These are phyloP conservation scores for Charina bottae DNA, from an alignment of 2,113 vertebrate species.

Conservation along the genomic window DNA sequence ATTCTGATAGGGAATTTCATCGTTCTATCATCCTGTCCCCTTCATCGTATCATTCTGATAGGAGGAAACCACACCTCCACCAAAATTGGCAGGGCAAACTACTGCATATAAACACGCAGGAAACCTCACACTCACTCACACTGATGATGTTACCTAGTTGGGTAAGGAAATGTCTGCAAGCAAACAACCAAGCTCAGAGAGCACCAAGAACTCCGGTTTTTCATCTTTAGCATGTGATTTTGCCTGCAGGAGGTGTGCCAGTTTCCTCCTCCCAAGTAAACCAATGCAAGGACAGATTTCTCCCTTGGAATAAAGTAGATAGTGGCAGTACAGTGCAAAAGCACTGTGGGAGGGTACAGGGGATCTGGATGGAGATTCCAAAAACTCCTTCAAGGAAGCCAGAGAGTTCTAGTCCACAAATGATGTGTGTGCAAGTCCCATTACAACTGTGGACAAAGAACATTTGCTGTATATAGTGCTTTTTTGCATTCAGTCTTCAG, in stretches of 20 bases:
- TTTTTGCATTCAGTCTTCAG: too few species aligned
- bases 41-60: background rate
- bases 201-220: background rate
- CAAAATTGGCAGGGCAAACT: background rate
- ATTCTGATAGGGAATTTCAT: background rate
- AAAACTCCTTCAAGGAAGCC: background rate
- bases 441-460: background rate
- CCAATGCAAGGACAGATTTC: background rate
- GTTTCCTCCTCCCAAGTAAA: background rate
- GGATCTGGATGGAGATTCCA: background rate
- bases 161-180: too few species aligned
- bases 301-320: background rate
- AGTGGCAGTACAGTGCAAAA: too few species aligned
- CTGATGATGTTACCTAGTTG: background rate
- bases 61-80: background rate
- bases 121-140: background rate
- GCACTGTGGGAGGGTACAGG: background rate
- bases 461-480: background rate
- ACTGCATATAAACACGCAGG: background rate
- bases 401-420: too few species aligned
- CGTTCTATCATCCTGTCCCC: background rate
- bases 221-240: background rate
- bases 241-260: background rate
- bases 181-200: background rate
- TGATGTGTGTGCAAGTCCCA: background rate